Conservation (phyloP, 2,888 invertebrate species). For the Archips xylosteana region DNA sequence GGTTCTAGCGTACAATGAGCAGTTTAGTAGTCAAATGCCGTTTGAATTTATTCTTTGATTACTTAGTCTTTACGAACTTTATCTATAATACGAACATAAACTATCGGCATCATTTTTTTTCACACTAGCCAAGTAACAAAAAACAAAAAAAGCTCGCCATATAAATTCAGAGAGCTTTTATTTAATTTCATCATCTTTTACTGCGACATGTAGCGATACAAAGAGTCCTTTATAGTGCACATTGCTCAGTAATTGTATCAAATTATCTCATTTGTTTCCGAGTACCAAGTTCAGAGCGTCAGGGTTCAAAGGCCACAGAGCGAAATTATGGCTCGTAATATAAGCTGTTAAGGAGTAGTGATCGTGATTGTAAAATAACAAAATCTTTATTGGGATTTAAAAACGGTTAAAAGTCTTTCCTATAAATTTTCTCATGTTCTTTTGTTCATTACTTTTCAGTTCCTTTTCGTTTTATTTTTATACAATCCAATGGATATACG, state of each 20-base stretch:
- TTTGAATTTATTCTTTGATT: not conserved
- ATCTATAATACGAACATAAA: not conserved
- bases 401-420: too few relatives aligned
- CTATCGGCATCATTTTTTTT: too few relatives aligned
- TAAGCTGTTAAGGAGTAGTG: constrained; percentile 17
- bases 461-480: too few relatives aligned
- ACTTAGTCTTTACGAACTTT: not conserved
- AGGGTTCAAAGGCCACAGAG: constrained; percentile 45
- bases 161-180: too few relatives aligned
- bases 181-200: too few relatives aligned
- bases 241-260: constrained; percentile 26
- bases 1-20: not conserved
- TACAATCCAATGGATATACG: too few relatives aligned
- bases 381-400: too few relatives aligned
- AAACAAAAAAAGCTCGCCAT: too few relatives aligned
- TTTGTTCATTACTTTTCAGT: too few relatives aligned
- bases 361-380: not conserved
- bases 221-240: not conserved
- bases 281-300: constrained; percentile 46
- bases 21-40: not conserved
- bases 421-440: too few relatives aligned
- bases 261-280: constrained; percentile 47
- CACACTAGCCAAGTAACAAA: too few relatives aligned
- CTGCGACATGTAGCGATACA: not conserved
- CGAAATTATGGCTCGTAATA: constrained; percentile 23